A percentile compares a stretch with the other conserved stretches of the same genome.
phyloP scores from a whole-genome alignment of 2,797 vertebrate genomes.

The Spinus olivaceus region DNA sequence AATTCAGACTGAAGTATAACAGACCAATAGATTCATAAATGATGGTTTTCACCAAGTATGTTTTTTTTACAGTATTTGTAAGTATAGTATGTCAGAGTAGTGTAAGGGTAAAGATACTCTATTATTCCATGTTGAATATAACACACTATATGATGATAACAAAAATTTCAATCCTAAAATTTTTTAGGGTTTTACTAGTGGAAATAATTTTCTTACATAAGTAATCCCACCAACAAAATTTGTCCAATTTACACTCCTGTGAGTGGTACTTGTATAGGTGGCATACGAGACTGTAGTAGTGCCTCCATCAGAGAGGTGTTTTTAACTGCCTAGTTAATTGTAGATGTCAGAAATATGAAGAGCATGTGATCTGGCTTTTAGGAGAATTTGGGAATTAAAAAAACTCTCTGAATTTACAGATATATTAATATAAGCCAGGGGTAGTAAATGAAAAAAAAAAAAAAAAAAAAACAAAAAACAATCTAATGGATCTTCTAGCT shows the following conservation, averaged over 20 bases:
- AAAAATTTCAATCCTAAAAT: neutral
- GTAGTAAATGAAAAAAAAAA: neutral
- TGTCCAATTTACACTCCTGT: neutral
- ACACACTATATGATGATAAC: neutral
- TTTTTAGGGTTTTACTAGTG: neutral
- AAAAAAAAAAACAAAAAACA: neutral
- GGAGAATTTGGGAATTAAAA: neutral
- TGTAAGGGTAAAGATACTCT: neutral
- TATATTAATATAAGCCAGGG: neutral
- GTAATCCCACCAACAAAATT: neutral
- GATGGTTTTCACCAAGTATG: neutral
- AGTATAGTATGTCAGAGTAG: neutral
- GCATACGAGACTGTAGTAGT: neutral
- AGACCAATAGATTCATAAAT: neutral
- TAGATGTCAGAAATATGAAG: neutral
- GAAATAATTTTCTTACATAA: neutral
- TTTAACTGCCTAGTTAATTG: neutral
- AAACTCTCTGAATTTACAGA: neutral
- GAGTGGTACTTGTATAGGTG: neutral
- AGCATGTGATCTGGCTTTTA: neutral
- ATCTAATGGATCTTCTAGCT: neutral
- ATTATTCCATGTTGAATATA: neutral
- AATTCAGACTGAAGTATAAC: neutral
- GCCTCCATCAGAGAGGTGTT: neutral
- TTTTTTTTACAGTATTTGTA: neutral